phyloP scores from a whole-genome alignment of 2,888 invertebrate species.

The Campoplex capitator region DNA sequence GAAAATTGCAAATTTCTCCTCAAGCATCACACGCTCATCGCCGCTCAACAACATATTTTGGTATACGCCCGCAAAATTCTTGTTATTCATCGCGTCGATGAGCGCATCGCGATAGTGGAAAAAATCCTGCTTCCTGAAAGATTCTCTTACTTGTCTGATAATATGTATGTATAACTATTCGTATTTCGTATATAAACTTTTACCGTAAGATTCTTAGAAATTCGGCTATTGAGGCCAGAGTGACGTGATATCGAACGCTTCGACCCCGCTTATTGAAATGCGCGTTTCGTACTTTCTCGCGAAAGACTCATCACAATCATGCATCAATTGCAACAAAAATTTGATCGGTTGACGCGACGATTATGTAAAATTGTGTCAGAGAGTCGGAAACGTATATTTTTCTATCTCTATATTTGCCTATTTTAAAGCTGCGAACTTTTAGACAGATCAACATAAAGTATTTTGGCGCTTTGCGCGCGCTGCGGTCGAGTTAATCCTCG shows the following conservation, averaged over 20 bases:
- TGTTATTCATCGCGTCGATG: not conserved
- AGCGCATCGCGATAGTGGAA: not conserved
- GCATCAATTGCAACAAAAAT: too few relatives aligned
- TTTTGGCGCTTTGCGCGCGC: not conserved
- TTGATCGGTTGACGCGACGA: too few relatives aligned
- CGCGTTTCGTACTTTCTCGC: not conserved
- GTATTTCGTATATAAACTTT: not conserved
- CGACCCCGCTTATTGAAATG: not conserved
- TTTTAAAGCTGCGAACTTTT: not conserved
- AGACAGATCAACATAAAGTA: not conserved
- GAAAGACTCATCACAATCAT: too few relatives aligned
- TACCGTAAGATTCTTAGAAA: not conserved
- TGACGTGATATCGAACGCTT: not conserved
- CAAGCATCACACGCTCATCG: not conserved
- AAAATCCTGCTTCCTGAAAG: not conserved
- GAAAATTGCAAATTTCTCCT: slow-evolving; percentile 74
- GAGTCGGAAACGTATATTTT: too few relatives aligned
- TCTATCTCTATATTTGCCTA: too few relatives aligned
- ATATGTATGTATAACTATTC: not conserved
- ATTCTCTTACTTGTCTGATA: not conserved
- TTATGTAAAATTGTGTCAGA: too few relatives aligned
- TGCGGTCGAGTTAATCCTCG: too few relatives aligned
- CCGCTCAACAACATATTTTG: not conserved
- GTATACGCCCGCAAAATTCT: not conserved
- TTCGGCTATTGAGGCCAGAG: not conserved